Conservation (phyloP, 2,113 vertebrate species). For the Megaleporinus macrocephalus region DNA sequence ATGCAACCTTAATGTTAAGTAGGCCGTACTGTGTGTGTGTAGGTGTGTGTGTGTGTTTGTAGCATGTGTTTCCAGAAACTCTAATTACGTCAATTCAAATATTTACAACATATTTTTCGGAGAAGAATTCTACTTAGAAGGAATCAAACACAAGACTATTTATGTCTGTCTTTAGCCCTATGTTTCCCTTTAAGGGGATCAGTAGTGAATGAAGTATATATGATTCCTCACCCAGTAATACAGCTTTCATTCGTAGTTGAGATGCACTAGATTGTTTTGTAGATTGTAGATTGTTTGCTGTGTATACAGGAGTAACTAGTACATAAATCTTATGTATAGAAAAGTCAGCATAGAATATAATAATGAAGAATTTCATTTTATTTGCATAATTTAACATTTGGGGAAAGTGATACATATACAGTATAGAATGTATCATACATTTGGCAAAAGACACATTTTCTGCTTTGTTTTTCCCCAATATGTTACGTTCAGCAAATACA, state of each 20-base stretch:
- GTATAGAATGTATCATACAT: too few species aligned
- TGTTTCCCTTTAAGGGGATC: neutral
- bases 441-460: too few species aligned
- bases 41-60: too few species aligned
- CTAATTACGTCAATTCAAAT: neutral
- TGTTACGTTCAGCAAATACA: too few species aligned
- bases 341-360: too few species aligned
- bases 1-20: neutral
- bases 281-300: neutral
- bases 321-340: too few species aligned
- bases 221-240: neutral
- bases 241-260: neutral
- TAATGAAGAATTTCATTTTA: too few species aligned
- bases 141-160: neutral
- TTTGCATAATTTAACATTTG: too few species aligned
- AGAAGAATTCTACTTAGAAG: neutral
- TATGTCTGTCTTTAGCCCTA: neutral
- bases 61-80: neutral
- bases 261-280: neutral
- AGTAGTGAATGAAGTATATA: too few species aligned
- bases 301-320: neutral
- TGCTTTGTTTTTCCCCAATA: too few species aligned
- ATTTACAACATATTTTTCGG: neutral
- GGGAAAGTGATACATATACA: too few species aligned
- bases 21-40: neutral